Evolutionary conservation across 2,888 invertebrate genomes (phyloP).

Genomic region (Drosophila koepferae): DNA sequence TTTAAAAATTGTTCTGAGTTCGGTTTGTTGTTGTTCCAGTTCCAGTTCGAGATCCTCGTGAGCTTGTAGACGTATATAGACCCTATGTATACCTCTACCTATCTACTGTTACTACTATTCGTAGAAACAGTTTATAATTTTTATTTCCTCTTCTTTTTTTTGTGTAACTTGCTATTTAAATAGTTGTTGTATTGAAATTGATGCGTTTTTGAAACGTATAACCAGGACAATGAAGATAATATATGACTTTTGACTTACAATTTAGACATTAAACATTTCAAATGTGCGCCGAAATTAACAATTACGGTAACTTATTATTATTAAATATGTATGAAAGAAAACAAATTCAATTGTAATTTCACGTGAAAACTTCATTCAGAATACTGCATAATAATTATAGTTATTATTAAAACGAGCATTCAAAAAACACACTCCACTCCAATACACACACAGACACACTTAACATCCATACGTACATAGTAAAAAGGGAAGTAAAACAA

Average conservation of each 20-base stretch:
- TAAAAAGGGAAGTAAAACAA: constrained; percentile 73
- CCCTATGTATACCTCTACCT: constrained; percentile 37
- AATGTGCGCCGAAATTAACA: constrained; percentile 64
- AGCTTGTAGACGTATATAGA: constrained; percentile 42
- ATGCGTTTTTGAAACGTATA: constrained; percentile 73
- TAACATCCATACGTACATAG: constrained; percentile 61
- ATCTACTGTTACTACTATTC: constrained; percentile 40
- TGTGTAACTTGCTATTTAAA: constrained; percentile 53
- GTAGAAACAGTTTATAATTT: constrained; percentile 31
- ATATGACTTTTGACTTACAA: constrained; percentile 78
- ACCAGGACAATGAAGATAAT: constrained; percentile 63
- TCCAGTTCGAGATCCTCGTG: constrained; percentile 43
- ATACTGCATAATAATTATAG: constrained; percentile 64
- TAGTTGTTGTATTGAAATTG: constrained; percentile 73
- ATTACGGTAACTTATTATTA: constrained; percentile 56
- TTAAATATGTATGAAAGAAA: constrained; percentile 41
- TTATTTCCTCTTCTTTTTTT: constrained; percentile 19
- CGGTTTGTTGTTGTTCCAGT: constrained; percentile 39
- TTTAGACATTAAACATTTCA: constrained; percentile 70
- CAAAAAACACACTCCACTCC: constrained; percentile 44
- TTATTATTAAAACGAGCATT: constrained; percentile 62
- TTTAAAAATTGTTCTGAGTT: constrained; percentile 45
- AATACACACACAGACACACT: constrained; percentile 35
- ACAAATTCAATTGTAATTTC: constrained; percentile 56
- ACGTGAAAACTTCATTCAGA: constrained; percentile 57